phyloP scores from a whole-genome alignment of 2,113 vertebrate genomes.

The Pitta sordida region DNA sequence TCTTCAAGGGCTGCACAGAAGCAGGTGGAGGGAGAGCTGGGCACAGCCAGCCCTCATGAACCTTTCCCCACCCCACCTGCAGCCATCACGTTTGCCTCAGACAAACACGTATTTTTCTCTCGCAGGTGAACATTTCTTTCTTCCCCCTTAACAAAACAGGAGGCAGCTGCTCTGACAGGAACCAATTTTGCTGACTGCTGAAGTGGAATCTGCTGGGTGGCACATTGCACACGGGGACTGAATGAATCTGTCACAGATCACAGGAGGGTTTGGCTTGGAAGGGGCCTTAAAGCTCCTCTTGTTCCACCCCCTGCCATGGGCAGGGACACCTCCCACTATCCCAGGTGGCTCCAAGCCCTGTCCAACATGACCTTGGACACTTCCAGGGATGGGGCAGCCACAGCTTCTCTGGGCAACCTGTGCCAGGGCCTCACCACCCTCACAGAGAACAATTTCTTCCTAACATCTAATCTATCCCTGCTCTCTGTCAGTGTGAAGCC shows the following conservation, averaged over 20 bases:
- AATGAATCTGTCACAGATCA: not conserved
- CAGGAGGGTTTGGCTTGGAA: not conserved
- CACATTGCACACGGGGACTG: not conserved
- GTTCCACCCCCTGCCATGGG: not conserved
- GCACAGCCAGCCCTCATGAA: not conserved
- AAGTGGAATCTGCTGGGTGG: not conserved
- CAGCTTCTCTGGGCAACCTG: too few relatives aligned
- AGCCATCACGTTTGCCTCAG: accelerated
- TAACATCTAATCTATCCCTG: not conserved
- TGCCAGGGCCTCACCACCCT: not conserved
- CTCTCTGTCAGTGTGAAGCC: not conserved
- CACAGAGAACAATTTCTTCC: not conserved
- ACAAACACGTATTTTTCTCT: not conserved
- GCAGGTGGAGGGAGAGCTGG: not conserved
- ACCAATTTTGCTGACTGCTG: not conserved
- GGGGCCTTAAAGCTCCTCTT: not conserved
- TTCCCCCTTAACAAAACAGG: not conserved
- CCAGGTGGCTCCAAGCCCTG: accelerated
- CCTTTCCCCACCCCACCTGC: not conserved
- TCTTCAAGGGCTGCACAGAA: too few relatives aligned
- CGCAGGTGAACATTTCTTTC: not conserved
- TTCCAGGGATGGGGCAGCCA: not conserved
- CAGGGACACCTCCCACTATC: not conserved
- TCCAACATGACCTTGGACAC: not conserved
- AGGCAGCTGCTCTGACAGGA: not conserved